Evolutionary conservation across 2,888 invertebrate genomes (phyloP).

Genomic region (Macrosoma leucophasiata): DNA sequence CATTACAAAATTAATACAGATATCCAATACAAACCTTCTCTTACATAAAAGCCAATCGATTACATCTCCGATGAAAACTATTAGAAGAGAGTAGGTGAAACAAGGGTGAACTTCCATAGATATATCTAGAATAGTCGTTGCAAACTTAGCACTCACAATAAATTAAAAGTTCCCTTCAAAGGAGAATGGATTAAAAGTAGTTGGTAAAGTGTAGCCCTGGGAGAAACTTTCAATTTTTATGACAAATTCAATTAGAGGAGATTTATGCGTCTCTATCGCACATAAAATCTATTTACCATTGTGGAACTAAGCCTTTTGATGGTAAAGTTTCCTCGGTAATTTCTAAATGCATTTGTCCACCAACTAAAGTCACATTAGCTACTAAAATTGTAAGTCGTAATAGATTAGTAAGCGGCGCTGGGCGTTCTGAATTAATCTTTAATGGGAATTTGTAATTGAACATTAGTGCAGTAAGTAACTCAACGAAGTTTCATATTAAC

Average conservation of each 20-base stretch:
- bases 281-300: conserved; percentile 40
- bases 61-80: conserved; percentile 47
- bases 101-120: conserved; percentile 52
- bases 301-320: conserved; percentile 44
- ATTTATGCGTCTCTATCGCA: conserved; percentile 58
- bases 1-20: conserved; percentile 15
- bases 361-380: conserved; percentile 38
- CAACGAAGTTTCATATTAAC: no score
- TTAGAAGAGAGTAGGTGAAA: conserved; percentile 54
- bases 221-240: conserved; percentile 73
- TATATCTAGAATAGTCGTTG: conserved; percentile 50
- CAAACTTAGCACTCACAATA: conserved; percentile 73
- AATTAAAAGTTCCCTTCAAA: conserved; percentile 71
- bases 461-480: no score
- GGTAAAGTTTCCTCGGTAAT: conserved; percentile 44
- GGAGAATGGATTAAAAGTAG: conserved; percentile 73
- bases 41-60: conserved; percentile 33
- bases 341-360: conserved; percentile 41
- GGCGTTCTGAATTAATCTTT: conserved; percentile 7
- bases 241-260: conserved; percentile 68
- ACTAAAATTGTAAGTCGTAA: conserved; percentile 30
- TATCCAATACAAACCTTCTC: conserved; percentile 24
- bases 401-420: conserved; percentile 14
- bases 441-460: conserved; percentile 9
- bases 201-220: conserved; percentile 57